phyloP scores from a whole-genome alignment of 2,888 invertebrate genomes.

The Athalia cordata region DNA sequence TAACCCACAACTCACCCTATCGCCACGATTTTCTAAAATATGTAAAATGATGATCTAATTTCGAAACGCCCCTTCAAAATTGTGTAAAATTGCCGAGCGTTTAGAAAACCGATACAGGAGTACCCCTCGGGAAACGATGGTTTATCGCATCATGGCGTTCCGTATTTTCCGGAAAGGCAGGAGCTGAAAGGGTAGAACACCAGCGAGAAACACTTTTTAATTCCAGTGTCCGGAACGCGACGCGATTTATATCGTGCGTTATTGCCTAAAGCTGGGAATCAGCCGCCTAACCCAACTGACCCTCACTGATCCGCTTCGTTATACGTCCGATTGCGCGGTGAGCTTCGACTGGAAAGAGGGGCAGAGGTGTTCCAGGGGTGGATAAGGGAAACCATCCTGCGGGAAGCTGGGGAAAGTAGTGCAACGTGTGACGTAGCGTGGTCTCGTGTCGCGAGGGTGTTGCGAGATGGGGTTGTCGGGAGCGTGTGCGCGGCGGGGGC shows the following conservation, averaged over 20 bases:
- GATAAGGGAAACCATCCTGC: background rate
- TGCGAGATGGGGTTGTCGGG: too few relatives aligned
- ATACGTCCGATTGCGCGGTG: slow-evolving; percentile 37
- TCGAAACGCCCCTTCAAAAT: too few relatives aligned
- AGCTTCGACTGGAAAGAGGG: slow-evolving; percentile 12
- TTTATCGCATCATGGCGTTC: slow-evolving; percentile 18
- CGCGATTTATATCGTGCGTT: slow-evolving; percentile 31
- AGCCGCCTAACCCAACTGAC: slow-evolving; percentile 28
- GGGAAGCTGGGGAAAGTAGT: background rate
- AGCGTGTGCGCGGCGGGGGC: background rate
- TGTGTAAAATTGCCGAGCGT: slow-evolving; percentile 13
- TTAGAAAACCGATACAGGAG: background rate
- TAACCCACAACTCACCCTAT: background rate
- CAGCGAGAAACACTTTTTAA: slow-evolving; percentile 20
- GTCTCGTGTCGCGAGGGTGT: slow-evolving; percentile 20
- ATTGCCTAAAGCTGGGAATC: slow-evolving; percentile 35
- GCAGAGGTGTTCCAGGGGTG: background rate
- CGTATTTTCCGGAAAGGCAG: background rate
- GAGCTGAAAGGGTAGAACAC: background rate
- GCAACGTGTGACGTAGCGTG: slow-evolving; percentile 7
- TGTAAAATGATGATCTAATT: too few relatives aligned
- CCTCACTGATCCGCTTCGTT: slow-evolving; percentile 38
- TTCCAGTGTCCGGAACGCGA: slow-evolving; percentile 25
- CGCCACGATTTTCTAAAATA: background rate
- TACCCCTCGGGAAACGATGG: slow-evolving; percentile 1